Percentiles rank a stretch among this genome's conserved stretches.
These are phyloP conservation scores for Rousettus leschenaultii DNA, from an alignment of 2,113 vertebrate genomes.

Conservation along the genomic window DNA sequence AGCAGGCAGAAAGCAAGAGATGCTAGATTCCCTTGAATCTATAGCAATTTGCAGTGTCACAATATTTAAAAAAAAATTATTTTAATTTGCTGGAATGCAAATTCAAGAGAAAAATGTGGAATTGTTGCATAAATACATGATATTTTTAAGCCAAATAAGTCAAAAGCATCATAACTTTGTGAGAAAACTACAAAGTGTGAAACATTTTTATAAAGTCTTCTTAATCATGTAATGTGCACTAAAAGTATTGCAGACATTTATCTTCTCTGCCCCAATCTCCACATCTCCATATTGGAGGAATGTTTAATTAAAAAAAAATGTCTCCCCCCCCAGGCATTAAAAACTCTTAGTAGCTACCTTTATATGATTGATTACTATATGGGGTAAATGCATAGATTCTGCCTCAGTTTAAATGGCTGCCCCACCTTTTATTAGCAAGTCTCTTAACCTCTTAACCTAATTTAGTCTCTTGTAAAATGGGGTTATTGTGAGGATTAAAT, in stretches of 20 bases:
- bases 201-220: neutral
- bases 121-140: neutral
- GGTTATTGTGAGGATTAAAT: neutral
- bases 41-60: neutral
- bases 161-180: neutral
- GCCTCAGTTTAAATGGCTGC: neutral
- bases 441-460: neutral
- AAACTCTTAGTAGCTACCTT: neutral
- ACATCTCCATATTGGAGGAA: neutral
- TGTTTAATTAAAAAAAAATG: neutral
- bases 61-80: neutral
- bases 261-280: neutral
- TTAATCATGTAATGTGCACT: neutral
- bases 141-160: neutral
- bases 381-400: neutral
- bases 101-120: constrained; percentile 11
- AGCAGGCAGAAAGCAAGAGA: constrained; percentile 35
- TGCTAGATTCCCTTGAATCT: neutral
- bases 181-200: neutral
- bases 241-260: neutral
- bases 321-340: neutral
- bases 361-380: neutral
- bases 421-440: neutral
- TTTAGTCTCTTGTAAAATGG: neutral
- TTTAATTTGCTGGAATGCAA: neutral